These are phyloP conservation scores for Martes martes DNA, from an alignment of 2,113 vertebrate genomes.

Conservation along the genomic window DNA sequence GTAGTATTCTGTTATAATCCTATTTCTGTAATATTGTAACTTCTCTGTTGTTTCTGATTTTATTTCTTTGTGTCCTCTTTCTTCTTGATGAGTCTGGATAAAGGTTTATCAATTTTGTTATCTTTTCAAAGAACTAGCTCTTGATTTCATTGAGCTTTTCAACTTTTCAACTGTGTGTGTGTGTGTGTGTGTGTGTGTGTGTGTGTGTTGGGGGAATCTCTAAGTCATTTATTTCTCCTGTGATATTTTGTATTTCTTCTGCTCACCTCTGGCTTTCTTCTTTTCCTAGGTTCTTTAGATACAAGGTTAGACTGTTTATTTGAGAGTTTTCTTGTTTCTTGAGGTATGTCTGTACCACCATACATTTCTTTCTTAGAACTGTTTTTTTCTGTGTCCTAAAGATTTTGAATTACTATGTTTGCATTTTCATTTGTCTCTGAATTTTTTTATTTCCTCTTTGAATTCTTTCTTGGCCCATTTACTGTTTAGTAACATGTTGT, in stretches of 20 bases:
- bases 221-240: neutral
- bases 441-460: neutral
- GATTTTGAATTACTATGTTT: neutral
- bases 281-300: neutral
- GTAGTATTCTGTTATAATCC: neutral
- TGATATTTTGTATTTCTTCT: neutral
- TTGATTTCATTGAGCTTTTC: neutral
- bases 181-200: too few species aligned
- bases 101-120: neutral
- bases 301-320: neutral
- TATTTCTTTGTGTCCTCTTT: neutral
- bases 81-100: neutral
- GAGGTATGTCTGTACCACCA: neutral
- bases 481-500: neutral
- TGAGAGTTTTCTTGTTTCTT: neutral
- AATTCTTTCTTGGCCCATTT: neutral
- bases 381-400: neutral
- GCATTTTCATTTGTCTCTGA: neutral
- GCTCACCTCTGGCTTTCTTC: neutral
- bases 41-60: neutral
- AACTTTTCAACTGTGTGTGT: neutral
- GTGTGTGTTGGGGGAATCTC: neutral
- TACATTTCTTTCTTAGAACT: neutral
- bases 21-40: neutral
- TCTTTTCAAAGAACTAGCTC: neutral